Percentiles rank a stretch among this genome's conserved stretches.
phyloP scores from a whole-genome alignment of 30 jellyfish, hydroid and myxozoan genomes.

The Hydractinia symbiolongicarpus region DNA sequence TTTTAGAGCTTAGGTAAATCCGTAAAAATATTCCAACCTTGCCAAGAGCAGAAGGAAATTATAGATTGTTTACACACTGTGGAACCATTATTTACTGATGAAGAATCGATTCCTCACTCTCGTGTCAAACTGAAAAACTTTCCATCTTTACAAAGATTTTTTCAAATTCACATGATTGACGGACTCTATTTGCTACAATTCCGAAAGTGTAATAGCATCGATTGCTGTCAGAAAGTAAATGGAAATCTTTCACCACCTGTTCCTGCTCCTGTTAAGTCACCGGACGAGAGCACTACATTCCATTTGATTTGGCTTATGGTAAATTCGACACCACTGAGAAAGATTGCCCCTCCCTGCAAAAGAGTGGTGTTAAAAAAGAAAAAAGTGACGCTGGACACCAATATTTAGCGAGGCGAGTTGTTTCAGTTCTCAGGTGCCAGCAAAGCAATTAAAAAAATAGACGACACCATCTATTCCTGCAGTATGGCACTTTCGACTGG shows the following conservation, averaged over 20 bases:
- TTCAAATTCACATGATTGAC: conserved; percentile 12
- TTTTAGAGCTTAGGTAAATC: conserved; percentile 15
- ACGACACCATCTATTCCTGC: conserved; percentile 3
- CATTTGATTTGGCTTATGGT: conserved; percentile 29
- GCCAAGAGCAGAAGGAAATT: too few relatives aligned
- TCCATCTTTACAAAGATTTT: conserved; percentile 6
- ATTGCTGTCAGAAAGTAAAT: conserved; percentile 6
- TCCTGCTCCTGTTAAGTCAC: conserved; percentile 33
- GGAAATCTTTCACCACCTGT: conserved; percentile 23
- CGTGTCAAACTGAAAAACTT: conserved; percentile 15
- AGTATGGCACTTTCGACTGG: neutral
- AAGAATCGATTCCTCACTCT: conserved; percentile 27
- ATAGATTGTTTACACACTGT: too few relatives aligned
- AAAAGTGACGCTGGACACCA: neutral
- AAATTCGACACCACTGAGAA: conserved; percentile 21
- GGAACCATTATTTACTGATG: neutral
- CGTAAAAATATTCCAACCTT: too few relatives aligned
- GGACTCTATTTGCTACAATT: conserved; percentile 30
- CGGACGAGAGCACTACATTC: conserved; percentile 22
- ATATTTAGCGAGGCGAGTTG: neutral
- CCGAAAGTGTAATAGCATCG: conserved; percentile 21
- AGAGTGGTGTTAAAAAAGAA: neutral
- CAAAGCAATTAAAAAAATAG: neutral
- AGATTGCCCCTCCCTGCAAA: conserved; percentile 35
- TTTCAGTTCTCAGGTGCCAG: neutral